Evolutionary conservation across 2,797 vertebrate species (phyloP).

Genomic region (Benthosema pterotum): DNA sequence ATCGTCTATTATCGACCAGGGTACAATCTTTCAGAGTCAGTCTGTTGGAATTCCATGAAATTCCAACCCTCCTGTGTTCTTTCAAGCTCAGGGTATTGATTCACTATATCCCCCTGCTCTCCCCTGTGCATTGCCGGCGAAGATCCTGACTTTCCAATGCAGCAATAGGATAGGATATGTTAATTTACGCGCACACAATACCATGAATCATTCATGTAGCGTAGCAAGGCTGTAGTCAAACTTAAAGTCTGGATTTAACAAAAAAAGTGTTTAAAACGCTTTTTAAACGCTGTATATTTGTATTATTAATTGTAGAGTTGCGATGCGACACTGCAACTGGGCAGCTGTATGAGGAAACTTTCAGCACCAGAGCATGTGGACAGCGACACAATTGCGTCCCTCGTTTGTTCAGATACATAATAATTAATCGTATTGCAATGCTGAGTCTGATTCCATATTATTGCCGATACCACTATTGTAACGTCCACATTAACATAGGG

Average conservation of each 20-base stretch:
- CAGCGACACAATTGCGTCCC: slow-evolving; percentile 57
- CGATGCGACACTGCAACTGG: slow-evolving; percentile 33
- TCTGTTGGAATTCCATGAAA: slow-evolving; percentile 10
- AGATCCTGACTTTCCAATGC: slow-evolving; percentile 24
- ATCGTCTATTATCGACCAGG: not conserved
- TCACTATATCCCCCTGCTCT: slow-evolving; percentile 34
- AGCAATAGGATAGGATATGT: slow-evolving; percentile 14
- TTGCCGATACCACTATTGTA: not conserved
- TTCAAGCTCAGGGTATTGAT: slow-evolving; percentile 32
- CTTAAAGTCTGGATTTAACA: slow-evolving; percentile 4
- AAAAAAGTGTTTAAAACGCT: not conserved
- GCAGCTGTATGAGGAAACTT: slow-evolving; percentile 67
- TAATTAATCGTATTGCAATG: slow-evolving; percentile 32
- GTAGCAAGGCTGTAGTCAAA: slow-evolving; percentile 9
- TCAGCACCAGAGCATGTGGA: slow-evolving; percentile 73
- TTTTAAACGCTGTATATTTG: not conserved
- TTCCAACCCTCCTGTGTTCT: slow-evolving; percentile 7
- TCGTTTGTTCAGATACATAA: not conserved
- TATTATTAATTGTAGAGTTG: not conserved
- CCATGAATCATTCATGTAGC: not conserved
- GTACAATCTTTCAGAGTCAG: not conserved
- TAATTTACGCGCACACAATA: not conserved
- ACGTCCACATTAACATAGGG: not conserved
- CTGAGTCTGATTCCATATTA: too few relatives aligned
- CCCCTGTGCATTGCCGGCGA: slow-evolving; percentile 31